Evolutionary conservation across 1,140 invertebrate genomes (phyloP).

Genomic region (Cyphomyrmex costatus): DNA sequence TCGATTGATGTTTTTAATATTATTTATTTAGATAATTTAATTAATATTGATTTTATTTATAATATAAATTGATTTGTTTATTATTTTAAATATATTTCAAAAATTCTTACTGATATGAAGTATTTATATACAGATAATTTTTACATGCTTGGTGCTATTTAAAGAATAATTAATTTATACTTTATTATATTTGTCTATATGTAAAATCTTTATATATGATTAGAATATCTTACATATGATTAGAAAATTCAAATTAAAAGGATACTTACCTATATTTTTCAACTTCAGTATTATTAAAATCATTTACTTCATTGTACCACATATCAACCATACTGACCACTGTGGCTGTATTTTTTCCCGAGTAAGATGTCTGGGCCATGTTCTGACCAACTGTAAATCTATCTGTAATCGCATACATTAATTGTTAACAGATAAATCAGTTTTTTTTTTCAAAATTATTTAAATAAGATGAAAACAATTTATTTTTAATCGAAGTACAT

Average conservation of each 20-base stretch:
- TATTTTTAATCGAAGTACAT: no score
- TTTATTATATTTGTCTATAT: neutral
- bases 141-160: neutral
- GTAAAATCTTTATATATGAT: no score
- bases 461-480: no score
- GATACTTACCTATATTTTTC: conserved; percentile 32
- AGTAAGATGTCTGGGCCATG: conserved; percentile 45
- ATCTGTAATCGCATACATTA: conserved; percentile 45
- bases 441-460: no score
- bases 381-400: conserved; percentile 74
- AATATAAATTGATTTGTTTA: no score
- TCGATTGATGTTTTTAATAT: no score
- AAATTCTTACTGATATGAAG: neutral
- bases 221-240: neutral
- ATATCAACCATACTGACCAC: conserved; percentile 36
- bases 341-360: neutral
- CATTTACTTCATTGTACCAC: conserved; percentile 74
- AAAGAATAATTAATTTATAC: neutral
- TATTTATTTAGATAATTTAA: no score
- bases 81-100: no score
- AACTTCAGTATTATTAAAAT: neutral
- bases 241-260: neutral
- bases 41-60: no score
- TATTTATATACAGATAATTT: neutral
- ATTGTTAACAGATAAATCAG: neutral